Evolutionary conservation across 2,113 vertebrate species (phyloP).

Genomic region (Pyxicephalus adspersus): DNA sequence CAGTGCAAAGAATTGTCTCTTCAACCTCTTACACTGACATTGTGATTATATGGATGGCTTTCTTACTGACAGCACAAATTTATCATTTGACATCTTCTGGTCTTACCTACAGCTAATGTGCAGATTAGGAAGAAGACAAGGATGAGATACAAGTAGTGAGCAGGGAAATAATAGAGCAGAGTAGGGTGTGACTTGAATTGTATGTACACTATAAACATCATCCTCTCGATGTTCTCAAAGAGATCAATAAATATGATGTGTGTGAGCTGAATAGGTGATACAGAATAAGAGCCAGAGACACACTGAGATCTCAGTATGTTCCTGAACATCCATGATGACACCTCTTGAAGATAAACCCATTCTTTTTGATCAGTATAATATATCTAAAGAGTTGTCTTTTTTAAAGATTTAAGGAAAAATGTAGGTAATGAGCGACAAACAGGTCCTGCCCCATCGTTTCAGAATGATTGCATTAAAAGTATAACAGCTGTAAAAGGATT

Average conservation of each 20-base stretch:
- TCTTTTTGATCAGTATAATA: too few species aligned
- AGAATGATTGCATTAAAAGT: too few species aligned
- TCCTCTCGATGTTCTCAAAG: too few species aligned
- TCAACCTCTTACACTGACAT: constrained; percentile 5
- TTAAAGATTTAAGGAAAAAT: too few species aligned
- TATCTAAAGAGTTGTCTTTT: too few species aligned
- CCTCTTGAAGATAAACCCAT: too few species aligned
- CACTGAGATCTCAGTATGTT: too few species aligned
- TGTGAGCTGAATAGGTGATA: neutral
- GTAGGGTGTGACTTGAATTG: neutral
- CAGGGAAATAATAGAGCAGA: neutral
- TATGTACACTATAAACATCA: neutral
- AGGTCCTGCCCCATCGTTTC: too few species aligned
- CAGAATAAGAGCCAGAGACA: too few species aligned
- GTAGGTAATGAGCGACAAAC: too few species aligned
- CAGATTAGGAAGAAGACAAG: neutral
- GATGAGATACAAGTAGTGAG: neutral
- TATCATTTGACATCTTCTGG: constrained; percentile 21
- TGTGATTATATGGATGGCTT: constrained; percentile 49
- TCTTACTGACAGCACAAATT: constrained; percentile 36
- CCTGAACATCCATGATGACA: too few species aligned
- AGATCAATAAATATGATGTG: neutral
- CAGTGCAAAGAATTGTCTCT: neutral
- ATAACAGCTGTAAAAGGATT: too few species aligned
- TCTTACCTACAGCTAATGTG: constrained; percentile 19